Evolutionary conservation across 2,113 vertebrate genomes (phyloP), one percentile per base, ranked within the genome.

Genomic region (Otocyon megalotis): DNA sequence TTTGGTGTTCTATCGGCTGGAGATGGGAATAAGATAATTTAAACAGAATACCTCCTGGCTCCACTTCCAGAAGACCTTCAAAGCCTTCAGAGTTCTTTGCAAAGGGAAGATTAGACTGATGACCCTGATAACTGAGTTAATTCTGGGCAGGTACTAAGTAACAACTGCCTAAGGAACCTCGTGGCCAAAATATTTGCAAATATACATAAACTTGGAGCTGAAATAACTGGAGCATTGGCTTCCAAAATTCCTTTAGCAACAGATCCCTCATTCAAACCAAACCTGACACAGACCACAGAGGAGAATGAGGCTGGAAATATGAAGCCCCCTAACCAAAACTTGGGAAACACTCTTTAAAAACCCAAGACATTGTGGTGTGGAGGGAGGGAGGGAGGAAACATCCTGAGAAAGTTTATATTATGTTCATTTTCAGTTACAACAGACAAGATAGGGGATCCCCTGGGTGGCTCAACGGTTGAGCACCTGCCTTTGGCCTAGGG

Each of bases 311-410:
- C 17, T 43, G 50, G 48, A 80, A 74, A 71, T 32, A 30, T 3
- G 30, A 37, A 67, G 35, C 5, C 3, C 43, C 17, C 37, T 28
- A 17, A 28, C 35, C 81, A 62, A 93, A 92, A 65, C 4, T 11
- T 58, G 17, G 54, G 14, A 60, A 65, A 10, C 22, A 71, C 10
- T 32, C n/a, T 54, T 53, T 54, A 24, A 74, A 93, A 84, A 65
- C 58, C 20, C 1, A 7, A 6, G 53, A 71, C 30, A 69, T 67
- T 56, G 24, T 8, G 15, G 72, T 7, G 7, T 0, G 32, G 3
- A 0, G 7, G 2, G 30, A 0, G 3, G 0, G 6, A 0, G 35
- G 2, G 3, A 20, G 3, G 11, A 80, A 81, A 53, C 76, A 71
- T 62, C 32, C 82, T 53, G 54, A 74, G 32, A 85, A 95, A 35